phyloP scores from a whole-genome alignment of 2,888 invertebrate genomes.

The Eristalinus aeneus region DNA sequence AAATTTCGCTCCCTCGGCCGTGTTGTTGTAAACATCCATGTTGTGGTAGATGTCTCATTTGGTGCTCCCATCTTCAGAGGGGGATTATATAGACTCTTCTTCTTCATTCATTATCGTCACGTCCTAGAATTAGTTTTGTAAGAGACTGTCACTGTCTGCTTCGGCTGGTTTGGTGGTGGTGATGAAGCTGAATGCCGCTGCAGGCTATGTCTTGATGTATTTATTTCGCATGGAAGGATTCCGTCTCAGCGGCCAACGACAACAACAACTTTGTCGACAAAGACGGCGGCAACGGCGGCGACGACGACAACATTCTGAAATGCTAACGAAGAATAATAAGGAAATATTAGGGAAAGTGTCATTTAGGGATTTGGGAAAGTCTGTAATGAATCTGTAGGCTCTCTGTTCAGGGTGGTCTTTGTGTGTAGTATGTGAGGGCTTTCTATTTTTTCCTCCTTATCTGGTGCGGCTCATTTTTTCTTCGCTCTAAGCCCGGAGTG shows the following conservation, averaged over 20 bases:
- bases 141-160: slow-evolving; percentile 47
- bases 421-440: slow-evolving; percentile 40
- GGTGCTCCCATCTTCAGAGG: slow-evolving; percentile 43
- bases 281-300: slow-evolving; percentile 11
- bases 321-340: slow-evolving; percentile 66
- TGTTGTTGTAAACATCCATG: slow-evolving; percentile 28
- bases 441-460: not conserved
- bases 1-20: slow-evolving; percentile 28
- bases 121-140: slow-evolving; percentile 68
- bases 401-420: slow-evolving; percentile 43
- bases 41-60: slow-evolving; percentile 50
- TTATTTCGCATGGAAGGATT: slow-evolving; percentile 67
- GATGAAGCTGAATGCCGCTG: slow-evolving; percentile 59
- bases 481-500: slow-evolving; percentile 9
- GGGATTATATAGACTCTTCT: slow-evolving; percentile 57
- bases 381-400: slow-evolving; percentile 66
- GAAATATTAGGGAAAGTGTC: slow-evolving; percentile 69
- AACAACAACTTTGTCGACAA: not conserved
- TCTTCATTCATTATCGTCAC: slow-evolving; percentile 71
- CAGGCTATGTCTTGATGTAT: slow-evolving; percentile 57
- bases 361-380: slow-evolving; percentile 65
- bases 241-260: slow-evolving; percentile 31
- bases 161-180: slow-evolving; percentile 18
- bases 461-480: not conserved
- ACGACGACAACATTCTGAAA: slow-evolving; percentile 47